phyloP scores from a whole-genome alignment of 2,797 vertebrate genomes.

The Pachyuromys duprasi region DNA sequence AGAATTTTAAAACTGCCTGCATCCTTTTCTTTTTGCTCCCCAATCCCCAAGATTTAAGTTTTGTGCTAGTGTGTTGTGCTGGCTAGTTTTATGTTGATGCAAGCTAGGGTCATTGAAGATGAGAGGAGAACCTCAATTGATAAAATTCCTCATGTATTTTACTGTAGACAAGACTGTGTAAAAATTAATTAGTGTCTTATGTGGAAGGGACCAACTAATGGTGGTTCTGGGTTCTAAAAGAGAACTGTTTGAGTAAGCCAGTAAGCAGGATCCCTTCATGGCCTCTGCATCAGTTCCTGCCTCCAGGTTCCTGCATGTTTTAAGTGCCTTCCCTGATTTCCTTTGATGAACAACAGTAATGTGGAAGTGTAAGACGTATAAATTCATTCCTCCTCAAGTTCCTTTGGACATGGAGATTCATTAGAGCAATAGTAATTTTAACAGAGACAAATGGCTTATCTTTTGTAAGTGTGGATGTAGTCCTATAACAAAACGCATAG shows the following conservation, averaged over 20 bases:
- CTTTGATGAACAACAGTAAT: neutral
- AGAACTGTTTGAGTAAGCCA: neutral
- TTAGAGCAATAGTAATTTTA: neutral
- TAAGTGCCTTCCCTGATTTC: neutral
- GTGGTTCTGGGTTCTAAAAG: neutral
- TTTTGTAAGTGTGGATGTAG: no score
- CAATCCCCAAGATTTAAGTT: no score
- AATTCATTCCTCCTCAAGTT: no score
- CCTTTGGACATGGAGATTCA: neutral
- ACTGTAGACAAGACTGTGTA: neutral
- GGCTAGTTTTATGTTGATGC: neutral
- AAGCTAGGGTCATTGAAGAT: neutral
- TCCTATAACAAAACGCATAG: neutral
- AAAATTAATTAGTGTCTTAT: neutral
- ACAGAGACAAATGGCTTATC: neutral
- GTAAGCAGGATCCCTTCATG: neutral
- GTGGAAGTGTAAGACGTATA: neutral
- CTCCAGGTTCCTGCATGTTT: neutral
- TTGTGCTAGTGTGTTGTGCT: no score
- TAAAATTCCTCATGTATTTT: neutral
- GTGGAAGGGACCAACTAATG: neutral
- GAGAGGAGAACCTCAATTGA: neutral
- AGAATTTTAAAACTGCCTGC: neutral
- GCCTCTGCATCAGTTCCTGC: neutral
- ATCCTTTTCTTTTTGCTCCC: neutral